A percentile compares a stretch with the other conserved stretches of the same genome.
These are phyloP conservation scores for Apis laboriosa DNA, from an alignment of 1,140 invertebrate genomes.

Conservation along the genomic window DNA sequence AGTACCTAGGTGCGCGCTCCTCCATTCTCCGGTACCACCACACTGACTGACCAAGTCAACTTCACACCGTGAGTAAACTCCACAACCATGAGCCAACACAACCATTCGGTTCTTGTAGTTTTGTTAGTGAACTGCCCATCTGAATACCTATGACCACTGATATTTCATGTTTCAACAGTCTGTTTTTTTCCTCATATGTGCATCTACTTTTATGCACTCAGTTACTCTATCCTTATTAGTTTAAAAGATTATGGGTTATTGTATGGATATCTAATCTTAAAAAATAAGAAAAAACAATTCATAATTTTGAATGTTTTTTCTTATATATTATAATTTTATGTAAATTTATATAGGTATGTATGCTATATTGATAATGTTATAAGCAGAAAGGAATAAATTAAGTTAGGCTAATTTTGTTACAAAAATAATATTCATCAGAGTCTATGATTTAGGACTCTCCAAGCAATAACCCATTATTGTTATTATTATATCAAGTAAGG, in stretches of 20 bases:
- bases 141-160: slow-evolving; percentile 67
- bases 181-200: slow-evolving; percentile 67
- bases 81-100: slow-evolving; percentile 70
- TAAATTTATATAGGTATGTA: not conserved
- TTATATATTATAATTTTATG: not conserved
- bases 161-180: slow-evolving; percentile 66
- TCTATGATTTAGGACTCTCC: slow-evolving; percentile 39
- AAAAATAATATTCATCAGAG: not conserved
- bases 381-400: not conserved
- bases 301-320: not conserved
- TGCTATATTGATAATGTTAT: slow-evolving; percentile 1
- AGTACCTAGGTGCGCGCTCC: slow-evolving; percentile 78
- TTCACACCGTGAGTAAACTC: slow-evolving; percentile 79
- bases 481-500: slow-evolving; percentile 59
- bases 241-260: slow-evolving; percentile 66
- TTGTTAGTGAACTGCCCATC: slow-evolving; percentile 68
- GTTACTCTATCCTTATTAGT: slow-evolving; percentile 61
- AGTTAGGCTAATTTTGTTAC: not conserved
- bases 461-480: slow-evolving; percentile 67
- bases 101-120: slow-evolving; percentile 73
- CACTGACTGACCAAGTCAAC: slow-evolving; percentile 77
- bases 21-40: slow-evolving; percentile 77
- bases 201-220: slow-evolving; percentile 70
- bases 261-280: slow-evolving; percentile 53
- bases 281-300: not conserved